These are phyloP conservation scores for Bilobella aurantiaca DNA, from an alignment of 1,140 invertebrate genomes.

Conservation along the genomic window DNA sequence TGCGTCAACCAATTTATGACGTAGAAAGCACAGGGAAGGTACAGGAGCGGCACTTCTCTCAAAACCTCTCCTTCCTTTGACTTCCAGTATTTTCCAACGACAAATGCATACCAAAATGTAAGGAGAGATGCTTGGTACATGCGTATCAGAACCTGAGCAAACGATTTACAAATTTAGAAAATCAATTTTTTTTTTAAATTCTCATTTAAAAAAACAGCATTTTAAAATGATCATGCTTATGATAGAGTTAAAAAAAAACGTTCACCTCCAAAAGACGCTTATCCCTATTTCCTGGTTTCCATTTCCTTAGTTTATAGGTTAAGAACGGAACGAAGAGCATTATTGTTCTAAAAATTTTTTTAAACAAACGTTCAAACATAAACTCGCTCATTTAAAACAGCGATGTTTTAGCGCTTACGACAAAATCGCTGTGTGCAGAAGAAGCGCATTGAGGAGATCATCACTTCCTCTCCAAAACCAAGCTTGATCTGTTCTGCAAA, in stretches of 20 bases:
- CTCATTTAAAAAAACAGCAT: not conserved
- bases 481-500: not conserved
- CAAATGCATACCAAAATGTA: slow-evolving; percentile 3
- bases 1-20: not conserved
- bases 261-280: not conserved
- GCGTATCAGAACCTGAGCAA: not conserved
- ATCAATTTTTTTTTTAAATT: too few relatives aligned
- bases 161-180: not conserved
- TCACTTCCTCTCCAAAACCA: not conserved
- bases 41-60: not conserved
- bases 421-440: not conserved
- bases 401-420: not conserved
- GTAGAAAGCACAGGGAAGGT: not conserved
- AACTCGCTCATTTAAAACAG: too few relatives aligned
- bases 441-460: not conserved
- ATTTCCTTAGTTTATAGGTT: not conserved
- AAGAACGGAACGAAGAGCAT: not conserved
- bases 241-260: not conserved
- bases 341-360: not conserved
- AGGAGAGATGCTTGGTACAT: not conserved
- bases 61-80: not conserved
- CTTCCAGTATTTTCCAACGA: not conserved
- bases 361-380: not conserved
- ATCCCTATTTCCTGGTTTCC: not conserved
- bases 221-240: not conserved